These are phyloP conservation scores for Engystomops pustulosus DNA, from an alignment of 2,113 vertebrate genomes.

Conservation along the genomic window DNA sequence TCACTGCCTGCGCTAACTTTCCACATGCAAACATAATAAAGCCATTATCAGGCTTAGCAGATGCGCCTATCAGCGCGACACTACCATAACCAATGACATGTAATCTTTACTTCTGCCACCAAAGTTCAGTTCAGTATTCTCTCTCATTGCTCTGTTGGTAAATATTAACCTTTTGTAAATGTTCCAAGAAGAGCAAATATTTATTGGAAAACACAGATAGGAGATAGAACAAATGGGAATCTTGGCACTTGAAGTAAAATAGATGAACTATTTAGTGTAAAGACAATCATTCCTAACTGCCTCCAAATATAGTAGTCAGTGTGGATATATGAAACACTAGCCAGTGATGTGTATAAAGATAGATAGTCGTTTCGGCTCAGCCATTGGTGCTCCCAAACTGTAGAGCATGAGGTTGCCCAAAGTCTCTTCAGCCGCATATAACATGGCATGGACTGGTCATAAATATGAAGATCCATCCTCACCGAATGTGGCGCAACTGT, in stretches of 20 bases:
- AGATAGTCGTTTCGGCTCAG: not conserved
- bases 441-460: too few species aligned
- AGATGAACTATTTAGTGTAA: conserved; percentile 13
- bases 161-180: conserved; percentile 66
- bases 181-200: conserved; percentile 63
- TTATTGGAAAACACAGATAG: conserved; percentile 62
- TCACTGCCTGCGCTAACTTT: conserved; percentile 31
- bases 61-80: conserved; percentile 34
- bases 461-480: too few species aligned
- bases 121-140: conserved; percentile 59
- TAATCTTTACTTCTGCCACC: conserved; percentile 45
- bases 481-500: too few species aligned
- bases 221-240: conserved; percentile 64
- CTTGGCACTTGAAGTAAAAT: conserved; percentile 57
- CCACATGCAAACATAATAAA: conserved; percentile 56
- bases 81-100: not conserved
- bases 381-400: not conserved
- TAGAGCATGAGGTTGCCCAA: not conserved
- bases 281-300: conserved; percentile 14
- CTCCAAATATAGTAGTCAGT: not conserved
- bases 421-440: not conserved
- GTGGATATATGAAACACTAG: not conserved
- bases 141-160: conserved; percentile 61
- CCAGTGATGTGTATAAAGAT: not conserved
- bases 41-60: not conserved